These are phyloP conservation scores for Stegodyphus mimosarum DNA, from an alignment of 1,140 invertebrate species.

Conservation along the genomic window DNA sequence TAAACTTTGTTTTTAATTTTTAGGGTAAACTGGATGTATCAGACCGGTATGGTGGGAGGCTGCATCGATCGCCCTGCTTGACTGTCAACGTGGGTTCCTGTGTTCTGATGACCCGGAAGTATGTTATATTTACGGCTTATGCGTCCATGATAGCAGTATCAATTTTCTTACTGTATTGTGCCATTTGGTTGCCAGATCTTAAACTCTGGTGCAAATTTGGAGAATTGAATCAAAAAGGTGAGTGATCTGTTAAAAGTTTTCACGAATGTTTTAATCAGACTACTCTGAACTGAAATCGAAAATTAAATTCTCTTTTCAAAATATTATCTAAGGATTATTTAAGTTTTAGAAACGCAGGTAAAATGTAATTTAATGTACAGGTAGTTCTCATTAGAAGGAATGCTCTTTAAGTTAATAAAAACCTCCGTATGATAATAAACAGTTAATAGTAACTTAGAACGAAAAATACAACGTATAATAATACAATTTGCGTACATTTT, in stretches of 20 bases:
- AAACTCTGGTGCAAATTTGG: constrained; percentile 28
- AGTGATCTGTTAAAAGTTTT: background rate
- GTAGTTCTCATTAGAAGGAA: too few relatives aligned
- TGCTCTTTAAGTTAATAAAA: too few relatives aligned
- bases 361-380: too few relatives aligned
- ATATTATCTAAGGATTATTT: too few relatives aligned
- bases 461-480: too few relatives aligned
- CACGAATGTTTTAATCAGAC: too few relatives aligned
- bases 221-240: constrained; percentile 7
- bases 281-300: too few relatives aligned
- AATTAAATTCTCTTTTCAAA: too few relatives aligned
- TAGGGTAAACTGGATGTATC: constrained; percentile 3
- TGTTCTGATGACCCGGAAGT: background rate
- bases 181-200: constrained; percentile 25
- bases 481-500: too few relatives aligned
- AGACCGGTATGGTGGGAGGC: constrained; percentile 15
- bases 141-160: background rate
- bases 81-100: background rate
- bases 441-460: too few relatives aligned
- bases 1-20: background rate
- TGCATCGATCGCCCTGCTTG: background rate
- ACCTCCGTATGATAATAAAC: too few relatives aligned
- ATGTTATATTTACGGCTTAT: background rate
- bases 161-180: constrained; percentile 25
- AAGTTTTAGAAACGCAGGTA: too few relatives aligned